Percentiles rank a stretch among this genome's conserved stretches.
phyloP scores from a whole-genome alignment of 2,888 invertebrate species.

The Heliconius ethilla region DNA sequence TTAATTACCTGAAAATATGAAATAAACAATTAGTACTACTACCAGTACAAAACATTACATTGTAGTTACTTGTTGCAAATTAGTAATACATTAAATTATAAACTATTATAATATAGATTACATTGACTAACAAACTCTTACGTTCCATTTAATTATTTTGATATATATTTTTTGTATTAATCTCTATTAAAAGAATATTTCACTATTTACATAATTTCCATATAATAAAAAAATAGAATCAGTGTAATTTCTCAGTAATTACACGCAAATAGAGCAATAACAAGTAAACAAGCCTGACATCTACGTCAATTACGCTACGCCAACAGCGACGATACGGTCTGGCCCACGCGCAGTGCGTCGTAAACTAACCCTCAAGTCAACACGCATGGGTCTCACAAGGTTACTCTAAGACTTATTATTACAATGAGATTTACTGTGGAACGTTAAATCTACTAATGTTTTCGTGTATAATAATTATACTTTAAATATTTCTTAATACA shows the following conservation, averaged over 20 bases:
- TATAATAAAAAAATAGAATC: not conserved
- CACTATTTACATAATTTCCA: not conserved
- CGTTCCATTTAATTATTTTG: not conserved
- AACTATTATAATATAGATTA: not conserved
- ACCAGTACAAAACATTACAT: slow-evolving; percentile 29
- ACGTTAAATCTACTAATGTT: slow-evolving; percentile 1
- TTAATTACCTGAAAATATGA: slow-evolving; percentile 79
- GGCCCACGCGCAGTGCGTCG: slow-evolving; percentile 59
- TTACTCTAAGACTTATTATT: slow-evolving; percentile 27
- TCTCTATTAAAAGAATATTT: no score
- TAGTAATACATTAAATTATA: slow-evolving; percentile 13
- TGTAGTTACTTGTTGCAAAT: slow-evolving; percentile 23
- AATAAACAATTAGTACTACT: slow-evolving; percentile 65
- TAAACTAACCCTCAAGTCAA: slow-evolving; percentile 45
- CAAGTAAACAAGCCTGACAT: slow-evolving; percentile 74
- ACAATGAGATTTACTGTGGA: slow-evolving; percentile 21
- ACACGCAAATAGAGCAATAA: slow-evolving; percentile 34
- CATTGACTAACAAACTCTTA: not conserved
- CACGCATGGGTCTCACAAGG: slow-evolving; percentile 33
- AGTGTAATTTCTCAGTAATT: not conserved
- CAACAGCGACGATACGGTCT: slow-evolving; percentile 37
- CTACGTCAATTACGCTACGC: slow-evolving; percentile 55
- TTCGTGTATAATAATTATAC: slow-evolving; percentile 3
- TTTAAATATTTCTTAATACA: not conserved
- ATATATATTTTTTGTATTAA: not conserved